Conservation (phyloP, 2,797 vertebrate genomes). For the Gymnopithys bicolor region DNA sequence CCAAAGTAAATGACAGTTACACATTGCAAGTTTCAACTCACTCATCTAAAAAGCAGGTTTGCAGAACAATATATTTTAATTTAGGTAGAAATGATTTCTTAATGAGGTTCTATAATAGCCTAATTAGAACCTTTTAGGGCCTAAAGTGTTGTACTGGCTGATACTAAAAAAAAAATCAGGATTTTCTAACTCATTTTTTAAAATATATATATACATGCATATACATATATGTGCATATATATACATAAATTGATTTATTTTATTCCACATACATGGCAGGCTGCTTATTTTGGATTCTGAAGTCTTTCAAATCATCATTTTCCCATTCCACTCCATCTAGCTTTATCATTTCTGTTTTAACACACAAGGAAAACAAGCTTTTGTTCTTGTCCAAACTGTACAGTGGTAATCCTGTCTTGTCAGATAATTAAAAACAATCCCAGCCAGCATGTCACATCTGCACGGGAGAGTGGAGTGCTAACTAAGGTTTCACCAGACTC, state of each 20-base stretch:
- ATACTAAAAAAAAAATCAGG: neutral
- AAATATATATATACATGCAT: rapidly evolving
- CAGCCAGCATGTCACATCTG: neutral
- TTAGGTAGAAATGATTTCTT: neutral
- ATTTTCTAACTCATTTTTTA: rapidly evolving
- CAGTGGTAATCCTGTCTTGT: neutral
- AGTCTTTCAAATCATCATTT: neutral
- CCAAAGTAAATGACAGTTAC: neutral
- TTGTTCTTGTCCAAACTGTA: neutral
- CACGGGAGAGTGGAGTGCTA: neutral
- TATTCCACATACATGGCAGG: neutral
- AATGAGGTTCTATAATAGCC: neutral
- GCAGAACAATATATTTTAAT: neutral
- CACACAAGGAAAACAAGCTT: constrained; percentile 15
- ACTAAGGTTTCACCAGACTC: neutral
- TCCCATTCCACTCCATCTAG: neutral
- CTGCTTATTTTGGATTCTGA: neutral
- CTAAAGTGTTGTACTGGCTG: neutral
- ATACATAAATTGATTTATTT: neutral
- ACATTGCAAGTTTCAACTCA: neutral
- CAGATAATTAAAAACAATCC: neutral
- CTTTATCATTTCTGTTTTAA: constrained; percentile 6
- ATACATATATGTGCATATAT: rapidly evolving
- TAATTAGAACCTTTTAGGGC: neutral
- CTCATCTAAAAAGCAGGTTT: neutral